These are phyloP conservation scores for Phalacrocorax aristotelis DNA, from an alignment of 2,113 vertebrate genomes.

Conservation along the genomic window DNA sequence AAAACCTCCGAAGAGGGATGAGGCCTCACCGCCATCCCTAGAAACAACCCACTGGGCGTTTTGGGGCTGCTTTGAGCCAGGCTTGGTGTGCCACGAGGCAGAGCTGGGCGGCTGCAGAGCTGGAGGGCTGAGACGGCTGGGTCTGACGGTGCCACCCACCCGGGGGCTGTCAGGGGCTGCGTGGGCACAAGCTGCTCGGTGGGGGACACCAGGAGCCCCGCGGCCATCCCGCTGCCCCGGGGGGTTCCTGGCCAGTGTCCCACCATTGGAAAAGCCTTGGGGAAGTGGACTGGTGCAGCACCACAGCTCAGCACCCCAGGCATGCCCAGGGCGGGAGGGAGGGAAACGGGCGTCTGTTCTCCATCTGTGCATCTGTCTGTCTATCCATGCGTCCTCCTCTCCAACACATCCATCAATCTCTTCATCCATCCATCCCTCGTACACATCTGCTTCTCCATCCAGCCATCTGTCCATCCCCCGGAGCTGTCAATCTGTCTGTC, in stretches of 20 bases:
- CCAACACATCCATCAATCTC: constrained; percentile 16
- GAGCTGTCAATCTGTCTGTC: constrained; percentile 29
- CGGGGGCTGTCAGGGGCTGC: background rate
- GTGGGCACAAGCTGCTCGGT: background rate
- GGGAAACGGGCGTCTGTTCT: background rate
- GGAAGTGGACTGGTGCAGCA: rapidly evolving
- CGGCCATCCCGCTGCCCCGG: rapidly evolving
- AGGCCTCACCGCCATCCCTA: background rate
- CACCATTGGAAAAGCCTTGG: rapidly evolving
- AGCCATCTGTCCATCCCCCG: constrained; percentile 39
- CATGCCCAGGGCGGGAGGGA: background rate
- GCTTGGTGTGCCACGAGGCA: background rate
- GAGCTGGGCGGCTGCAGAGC: background rate
- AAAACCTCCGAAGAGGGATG: rapidly evolving
- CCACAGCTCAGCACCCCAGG: background rate
- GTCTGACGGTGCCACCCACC: rapidly evolving
- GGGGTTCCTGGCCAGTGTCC: background rate
- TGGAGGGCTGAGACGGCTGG: background rate
- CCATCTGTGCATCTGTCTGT: constrained; percentile 27
- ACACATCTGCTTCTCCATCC: background rate
- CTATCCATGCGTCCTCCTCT: background rate
- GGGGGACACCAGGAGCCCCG: background rate
- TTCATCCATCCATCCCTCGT: background rate
- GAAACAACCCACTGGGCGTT: background rate
- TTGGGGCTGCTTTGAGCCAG: background rate